Percentiles rank a stretch among this genome's conserved stretches.
These are phyloP conservation scores for Platyura marginata DNA, from an alignment of 1,140 invertebrate species.

Conservation along the genomic window DNA sequence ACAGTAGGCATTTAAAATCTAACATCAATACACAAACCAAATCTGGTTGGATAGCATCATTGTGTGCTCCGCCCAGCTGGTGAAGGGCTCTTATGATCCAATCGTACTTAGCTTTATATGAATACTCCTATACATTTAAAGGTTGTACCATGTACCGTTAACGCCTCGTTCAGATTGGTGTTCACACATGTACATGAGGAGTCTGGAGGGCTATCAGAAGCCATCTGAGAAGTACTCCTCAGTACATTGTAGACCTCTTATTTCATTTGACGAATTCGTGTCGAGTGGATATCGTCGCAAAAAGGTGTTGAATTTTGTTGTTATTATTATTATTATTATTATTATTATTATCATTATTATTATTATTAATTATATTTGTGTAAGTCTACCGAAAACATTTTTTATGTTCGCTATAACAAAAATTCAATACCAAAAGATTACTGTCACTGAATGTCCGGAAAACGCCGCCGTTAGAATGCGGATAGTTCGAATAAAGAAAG, in stretches of 20 bases:
- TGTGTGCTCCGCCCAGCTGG: slow-evolving; percentile 1
- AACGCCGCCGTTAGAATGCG: too few species aligned
- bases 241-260: slow-evolving; percentile 27
- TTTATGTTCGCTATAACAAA: too few species aligned
- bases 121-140: neutral
- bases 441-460: too few species aligned
- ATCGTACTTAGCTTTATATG: neutral
- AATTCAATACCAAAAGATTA: too few species aligned
- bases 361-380: too few species aligned
- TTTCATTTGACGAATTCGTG: slow-evolving; percentile 28
- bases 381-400: too few species aligned
- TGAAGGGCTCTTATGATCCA: neutral
- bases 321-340: slow-evolving; percentile 1
- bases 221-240: slow-evolving; percentile 26
- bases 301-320: slow-evolving; percentile 4
- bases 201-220: slow-evolving; percentile 24
- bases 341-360: too few species aligned
- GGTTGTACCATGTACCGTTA: neutral
- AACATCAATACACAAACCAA: neutral
- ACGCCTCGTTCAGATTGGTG: neutral
- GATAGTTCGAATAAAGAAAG: too few species aligned
- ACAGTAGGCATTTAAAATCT: neutral
- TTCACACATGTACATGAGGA: neutral
- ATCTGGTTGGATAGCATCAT: slow-evolving; percentile 3
- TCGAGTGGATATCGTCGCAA: slow-evolving; percentile 23